phyloP scores from a whole-genome alignment of 23 tunicate genomes.

The Ascidia mentula region DNA sequence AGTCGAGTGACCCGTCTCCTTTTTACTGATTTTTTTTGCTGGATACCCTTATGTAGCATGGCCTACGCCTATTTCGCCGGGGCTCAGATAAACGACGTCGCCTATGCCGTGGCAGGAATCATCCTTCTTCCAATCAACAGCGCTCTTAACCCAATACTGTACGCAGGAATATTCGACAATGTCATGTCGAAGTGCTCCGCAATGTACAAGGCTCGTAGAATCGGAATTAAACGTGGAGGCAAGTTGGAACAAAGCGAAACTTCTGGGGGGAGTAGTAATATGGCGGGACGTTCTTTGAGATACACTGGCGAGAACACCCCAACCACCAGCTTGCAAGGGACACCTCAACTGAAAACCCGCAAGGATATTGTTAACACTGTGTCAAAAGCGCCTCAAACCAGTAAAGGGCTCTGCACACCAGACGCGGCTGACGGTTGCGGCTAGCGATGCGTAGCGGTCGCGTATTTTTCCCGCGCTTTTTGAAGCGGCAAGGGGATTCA shows the following conservation, averaged over 20 bases:
- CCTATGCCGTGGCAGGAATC: slow-evolving; percentile 54
- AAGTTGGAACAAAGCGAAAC: neutral
- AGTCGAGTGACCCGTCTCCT: slow-evolving; percentile 50
- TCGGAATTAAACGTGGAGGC: neutral
- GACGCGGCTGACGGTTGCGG: too few relatives aligned
- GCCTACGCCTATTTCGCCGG: slow-evolving; percentile 42
- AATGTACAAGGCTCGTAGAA: neutral
- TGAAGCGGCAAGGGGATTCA: too few relatives aligned
- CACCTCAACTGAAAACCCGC: neutral
- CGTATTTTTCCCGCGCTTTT: too few relatives aligned
- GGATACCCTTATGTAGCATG: slow-evolving; percentile 71
- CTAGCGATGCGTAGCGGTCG: too few relatives aligned
- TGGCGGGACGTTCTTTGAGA: neutral
- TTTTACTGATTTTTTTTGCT: slow-evolving; percentile 71
- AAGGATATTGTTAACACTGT: too few relatives aligned
- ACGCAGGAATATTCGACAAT: slow-evolving; percentile 38
- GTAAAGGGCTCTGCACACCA: too few relatives aligned
- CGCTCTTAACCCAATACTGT: slow-evolving; percentile 71
- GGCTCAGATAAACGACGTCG: slow-evolving; percentile 4
- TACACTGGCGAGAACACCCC: neutral
- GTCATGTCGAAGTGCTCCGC: neutral
- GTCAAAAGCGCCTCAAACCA: too few relatives aligned
- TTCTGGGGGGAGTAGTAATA: neutral
- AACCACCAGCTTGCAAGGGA: neutral
- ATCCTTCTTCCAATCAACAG: slow-evolving; percentile 79